phyloP scores from a whole-genome alignment of 1,140 invertebrate genomes.

The Conopomorpha cramerella region DNA sequence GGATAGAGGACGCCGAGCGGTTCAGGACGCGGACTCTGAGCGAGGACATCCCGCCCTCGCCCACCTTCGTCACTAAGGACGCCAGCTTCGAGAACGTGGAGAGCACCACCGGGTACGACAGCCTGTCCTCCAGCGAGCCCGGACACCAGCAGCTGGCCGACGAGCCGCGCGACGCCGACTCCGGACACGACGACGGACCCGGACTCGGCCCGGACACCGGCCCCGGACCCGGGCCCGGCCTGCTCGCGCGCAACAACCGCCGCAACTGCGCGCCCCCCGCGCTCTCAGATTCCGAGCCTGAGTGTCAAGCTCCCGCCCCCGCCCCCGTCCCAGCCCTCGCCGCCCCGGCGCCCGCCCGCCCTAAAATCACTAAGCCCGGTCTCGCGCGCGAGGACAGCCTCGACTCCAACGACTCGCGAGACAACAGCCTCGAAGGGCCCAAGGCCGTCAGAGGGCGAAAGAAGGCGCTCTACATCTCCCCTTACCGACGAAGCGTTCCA shows the following conservation, averaged over 20 bases:
- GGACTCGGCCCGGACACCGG: slow-evolving; percentile 48
- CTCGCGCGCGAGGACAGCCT: slow-evolving; percentile 28
- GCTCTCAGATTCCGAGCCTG: slow-evolving; percentile 43
- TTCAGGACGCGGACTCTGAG: slow-evolving; percentile 68
- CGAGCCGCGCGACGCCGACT: slow-evolving; percentile 21
- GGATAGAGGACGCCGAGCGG: slow-evolving; percentile 65
- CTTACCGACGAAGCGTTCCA: slow-evolving; percentile 50
- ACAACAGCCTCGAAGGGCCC: slow-evolving; percentile 37
- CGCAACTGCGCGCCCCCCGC: slow-evolving; percentile 60
- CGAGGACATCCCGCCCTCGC: slow-evolving; percentile 51
- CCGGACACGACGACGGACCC: slow-evolving; percentile 44
- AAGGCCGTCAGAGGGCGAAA: slow-evolving; percentile 79
- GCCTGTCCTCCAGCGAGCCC: slow-evolving; percentile 38
- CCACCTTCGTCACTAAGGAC: slow-evolving; percentile 45
- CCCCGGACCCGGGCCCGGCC: too few relatives aligned
- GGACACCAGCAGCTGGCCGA: slow-evolving; percentile 37
- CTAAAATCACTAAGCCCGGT: slow-evolving; percentile 65
- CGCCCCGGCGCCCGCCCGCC: too few relatives aligned
- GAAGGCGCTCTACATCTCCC: slow-evolving; percentile 72
- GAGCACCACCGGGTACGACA: slow-evolving; percentile 49
- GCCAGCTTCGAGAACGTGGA: slow-evolving; percentile 46
- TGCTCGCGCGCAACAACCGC: slow-evolving; percentile 50
- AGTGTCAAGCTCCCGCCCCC: slow-evolving; percentile 23
- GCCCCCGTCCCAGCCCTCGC: too few relatives aligned
- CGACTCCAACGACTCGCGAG: slow-evolving; percentile 42